Conservation (phyloP, 2,888 invertebrate genomes). For the Tipula unca region DNA sequence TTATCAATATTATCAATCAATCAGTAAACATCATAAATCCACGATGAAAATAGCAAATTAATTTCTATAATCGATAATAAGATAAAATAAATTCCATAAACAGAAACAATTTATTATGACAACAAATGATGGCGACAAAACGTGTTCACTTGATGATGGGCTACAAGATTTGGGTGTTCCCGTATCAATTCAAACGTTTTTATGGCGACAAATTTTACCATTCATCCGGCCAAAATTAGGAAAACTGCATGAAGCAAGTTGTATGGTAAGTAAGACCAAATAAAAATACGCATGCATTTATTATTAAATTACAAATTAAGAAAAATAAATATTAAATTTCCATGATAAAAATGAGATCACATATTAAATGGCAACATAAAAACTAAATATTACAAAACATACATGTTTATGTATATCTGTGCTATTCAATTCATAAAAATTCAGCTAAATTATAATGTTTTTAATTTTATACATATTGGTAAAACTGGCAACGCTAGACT, state of each 20-base stretch:
- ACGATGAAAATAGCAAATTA: not conserved
- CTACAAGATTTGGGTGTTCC: conserved; percentile 74
- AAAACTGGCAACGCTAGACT: too few species aligned
- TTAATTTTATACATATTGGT: too few species aligned
- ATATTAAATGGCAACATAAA: not conserved
- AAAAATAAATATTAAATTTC: not conserved
- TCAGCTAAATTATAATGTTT: not conserved
- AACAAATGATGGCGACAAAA: not conserved
- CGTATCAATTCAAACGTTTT: conserved; percentile 91
- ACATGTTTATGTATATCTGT: not conserved
- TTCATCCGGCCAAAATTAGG: conserved; percentile 93
- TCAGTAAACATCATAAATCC: not conserved
- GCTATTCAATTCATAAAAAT: not conserved
- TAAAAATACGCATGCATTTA: conserved; percentile 14
- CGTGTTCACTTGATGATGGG: conserved; percentile 47
- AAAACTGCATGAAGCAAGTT: conserved; percentile 93
- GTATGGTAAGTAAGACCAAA: conserved; percentile 66
- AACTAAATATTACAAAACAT: not conserved
- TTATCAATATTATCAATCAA: not conserved
- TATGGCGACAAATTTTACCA: conserved; percentile 96
- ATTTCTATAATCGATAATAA: not conserved
- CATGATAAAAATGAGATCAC: conserved; percentile 20
- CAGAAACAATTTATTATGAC: not conserved
- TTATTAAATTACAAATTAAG: conserved; percentile 8
- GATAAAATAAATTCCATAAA: not conserved